Evolutionary conservation across 1,140 invertebrate genomes (phyloP).

Genomic region (Heterodera carotae): DNA sequence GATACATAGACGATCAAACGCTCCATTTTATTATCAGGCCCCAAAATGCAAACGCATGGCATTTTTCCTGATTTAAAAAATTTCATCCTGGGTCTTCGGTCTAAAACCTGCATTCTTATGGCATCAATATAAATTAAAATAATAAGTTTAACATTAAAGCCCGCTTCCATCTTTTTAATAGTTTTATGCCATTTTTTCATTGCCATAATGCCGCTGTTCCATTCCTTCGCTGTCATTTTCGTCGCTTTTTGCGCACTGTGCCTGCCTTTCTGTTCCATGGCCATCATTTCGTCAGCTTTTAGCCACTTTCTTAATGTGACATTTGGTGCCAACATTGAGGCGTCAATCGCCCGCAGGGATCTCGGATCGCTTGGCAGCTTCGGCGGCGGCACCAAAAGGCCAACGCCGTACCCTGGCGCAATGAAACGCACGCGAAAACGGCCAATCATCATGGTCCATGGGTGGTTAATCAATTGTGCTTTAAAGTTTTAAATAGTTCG

Average conservation of each 20-base stretch:
- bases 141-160: no score
- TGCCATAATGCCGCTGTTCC: neutral
- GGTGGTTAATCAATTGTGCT: no score
- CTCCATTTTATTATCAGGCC: no score
- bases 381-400: conserved; percentile 14
- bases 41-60: no score
- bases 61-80: no score
- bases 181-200: no score
- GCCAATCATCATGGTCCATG: neutral
- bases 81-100: no score
- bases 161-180: no score
- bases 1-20: no score
- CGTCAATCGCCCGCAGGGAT: conserved; percentile 26
- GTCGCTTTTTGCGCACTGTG: neutral
- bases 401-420: neutral
- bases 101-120: no score
- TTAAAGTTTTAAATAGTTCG: conserved; percentile 4
- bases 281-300: conserved; percentile 25
- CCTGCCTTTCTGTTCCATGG: neutral
- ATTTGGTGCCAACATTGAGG: conserved; percentile 16
- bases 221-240: neutral
- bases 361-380: conserved; percentile 22
- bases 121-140: no score
- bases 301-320: conserved; percentile 21
- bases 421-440: neutral